These are phyloP conservation scores for Xiphydria camelus DNA, from an alignment of 2,888 invertebrate species.

Conservation along the genomic window DNA sequence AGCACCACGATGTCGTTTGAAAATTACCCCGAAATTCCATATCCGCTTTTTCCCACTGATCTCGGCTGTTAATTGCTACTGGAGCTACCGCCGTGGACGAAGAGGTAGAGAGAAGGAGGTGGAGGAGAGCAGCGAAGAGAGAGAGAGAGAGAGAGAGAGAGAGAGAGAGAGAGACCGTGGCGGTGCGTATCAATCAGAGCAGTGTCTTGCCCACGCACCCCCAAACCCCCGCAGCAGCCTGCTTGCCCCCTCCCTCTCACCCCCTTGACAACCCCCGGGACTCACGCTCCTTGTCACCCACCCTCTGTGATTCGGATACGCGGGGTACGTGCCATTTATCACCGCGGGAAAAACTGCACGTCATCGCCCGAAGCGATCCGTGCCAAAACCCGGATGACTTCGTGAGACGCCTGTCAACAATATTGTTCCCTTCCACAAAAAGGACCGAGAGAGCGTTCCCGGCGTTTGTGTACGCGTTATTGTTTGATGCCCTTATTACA, in stretches of 20 bases:
- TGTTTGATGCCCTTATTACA: slow-evolving; percentile 1
- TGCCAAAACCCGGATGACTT: slow-evolving; percentile 53
- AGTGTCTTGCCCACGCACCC: slow-evolving; percentile 43
- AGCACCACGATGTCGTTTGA: too few species aligned
- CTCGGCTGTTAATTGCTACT: neutral
- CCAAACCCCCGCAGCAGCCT: slow-evolving; percentile 18
- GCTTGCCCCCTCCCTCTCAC: slow-evolving; percentile 23
- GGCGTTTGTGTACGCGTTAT: neutral
- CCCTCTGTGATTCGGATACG: slow-evolving; percentile 37
- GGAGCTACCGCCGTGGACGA: slow-evolving; percentile 12
- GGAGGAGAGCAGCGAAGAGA: neutral
- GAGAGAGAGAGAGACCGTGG: slow-evolving; percentile 2
- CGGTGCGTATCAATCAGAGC: slow-evolving; percentile 44
- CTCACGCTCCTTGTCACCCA: slow-evolving; percentile 43
- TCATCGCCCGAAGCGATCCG: slow-evolving; percentile 45
- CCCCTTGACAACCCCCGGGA: slow-evolving; percentile 22
- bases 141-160: slow-evolving; percentile 1
- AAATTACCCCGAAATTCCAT: too few species aligned
- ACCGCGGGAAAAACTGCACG: slow-evolving; percentile 53
- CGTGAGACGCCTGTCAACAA: slow-evolving; percentile 54
- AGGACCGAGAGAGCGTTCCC: slow-evolving; percentile 2
- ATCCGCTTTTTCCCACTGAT: neutral
- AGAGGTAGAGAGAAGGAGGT: slow-evolving; percentile 21
- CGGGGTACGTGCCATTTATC: slow-evolving; percentile 50
- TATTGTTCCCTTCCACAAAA: slow-evolving; percentile 35